phyloP scores from a whole-genome alignment of 2,797 vertebrate species.

The Pterois miles region DNA sequence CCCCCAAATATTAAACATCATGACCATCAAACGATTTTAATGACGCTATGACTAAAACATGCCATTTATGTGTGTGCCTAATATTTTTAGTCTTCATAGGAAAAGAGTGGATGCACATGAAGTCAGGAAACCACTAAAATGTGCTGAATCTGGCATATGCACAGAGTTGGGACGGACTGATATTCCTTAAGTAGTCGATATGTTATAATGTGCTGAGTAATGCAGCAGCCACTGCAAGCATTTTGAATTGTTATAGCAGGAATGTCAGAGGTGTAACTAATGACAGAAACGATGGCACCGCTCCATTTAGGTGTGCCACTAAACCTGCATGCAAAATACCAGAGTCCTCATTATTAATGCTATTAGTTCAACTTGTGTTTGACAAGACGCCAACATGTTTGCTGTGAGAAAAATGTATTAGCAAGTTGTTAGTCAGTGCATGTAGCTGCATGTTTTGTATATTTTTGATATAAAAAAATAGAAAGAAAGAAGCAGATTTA shows the following conservation, averaged over 20 bases:
- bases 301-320: constrained; percentile 24
- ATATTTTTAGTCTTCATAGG: neutral
- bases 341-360: constrained; percentile 6
- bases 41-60: neutral
- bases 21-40: neutral
- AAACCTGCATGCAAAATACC: neutral
- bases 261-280: constrained; percentile 15
- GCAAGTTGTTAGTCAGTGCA: neutral
- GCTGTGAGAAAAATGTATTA: neutral
- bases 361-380: constrained; percentile 32
- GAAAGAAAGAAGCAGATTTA: neutral
- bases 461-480: neutral
- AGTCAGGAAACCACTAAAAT: neutral
- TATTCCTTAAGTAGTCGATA: neutral
- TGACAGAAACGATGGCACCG: constrained; percentile 16
- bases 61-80: neutral
- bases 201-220: neutral
- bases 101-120: neutral
- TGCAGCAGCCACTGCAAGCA: neutral
- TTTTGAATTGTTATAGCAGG: constrained; percentile 4
- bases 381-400: constrained; percentile 15
- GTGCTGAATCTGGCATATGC: neutral
- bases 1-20: neutral
- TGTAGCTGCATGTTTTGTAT: neutral
- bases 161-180: neutral